Percentiles rank a stretch among this genome's conserved stretches.
phyloP scores from a whole-genome alignment of 2,888 invertebrate genomes.

The Blastobasis lacticolella region DNA sequence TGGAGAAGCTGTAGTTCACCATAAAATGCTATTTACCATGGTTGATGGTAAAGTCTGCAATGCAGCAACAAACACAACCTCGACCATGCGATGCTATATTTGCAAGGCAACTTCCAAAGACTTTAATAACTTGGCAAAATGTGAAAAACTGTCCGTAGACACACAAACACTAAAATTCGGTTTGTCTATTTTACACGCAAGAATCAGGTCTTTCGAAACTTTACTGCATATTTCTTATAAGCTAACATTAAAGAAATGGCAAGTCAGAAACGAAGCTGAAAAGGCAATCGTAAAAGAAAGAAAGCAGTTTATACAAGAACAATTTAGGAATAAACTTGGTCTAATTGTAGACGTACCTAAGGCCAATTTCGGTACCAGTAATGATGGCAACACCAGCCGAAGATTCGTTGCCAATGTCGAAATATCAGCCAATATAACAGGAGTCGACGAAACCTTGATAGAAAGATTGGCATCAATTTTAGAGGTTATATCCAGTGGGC shows the following conservation, averaged over 20 bases:
- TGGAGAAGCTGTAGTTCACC: neutral
- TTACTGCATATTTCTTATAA: neutral
- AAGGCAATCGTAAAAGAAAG: neutral
- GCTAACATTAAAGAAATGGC: neutral
- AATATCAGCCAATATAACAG: neutral
- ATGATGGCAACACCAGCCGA: conserved; percentile 16
- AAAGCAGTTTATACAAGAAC: neutral
- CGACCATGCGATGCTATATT: conserved; percentile 13
- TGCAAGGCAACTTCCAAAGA: conserved; percentile 10
- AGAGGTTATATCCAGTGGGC: neutral
- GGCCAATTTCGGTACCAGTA: neutral
- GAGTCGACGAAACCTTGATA: neutral
- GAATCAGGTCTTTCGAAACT: neutral
- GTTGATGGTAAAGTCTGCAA: conserved; percentile 16
- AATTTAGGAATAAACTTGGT: conserved; percentile 1
- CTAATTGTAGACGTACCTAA: conserved; percentile 23
- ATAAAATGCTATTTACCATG: conserved; percentile 12
- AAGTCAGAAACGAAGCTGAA: neutral
- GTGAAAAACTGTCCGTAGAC: neutral
- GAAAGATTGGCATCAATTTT: neutral
- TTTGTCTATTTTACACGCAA: neutral
- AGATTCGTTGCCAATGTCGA: conserved; percentile 17
- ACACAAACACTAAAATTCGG: neutral
- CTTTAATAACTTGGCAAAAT: conserved; percentile 4
- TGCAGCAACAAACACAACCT: conserved; percentile 12